Percentiles rank a stretch among this genome's conserved stretches.
Conservation (phyloP, 2,113 vertebrate genomes). For the Cyprinodon tularosa region DNA sequence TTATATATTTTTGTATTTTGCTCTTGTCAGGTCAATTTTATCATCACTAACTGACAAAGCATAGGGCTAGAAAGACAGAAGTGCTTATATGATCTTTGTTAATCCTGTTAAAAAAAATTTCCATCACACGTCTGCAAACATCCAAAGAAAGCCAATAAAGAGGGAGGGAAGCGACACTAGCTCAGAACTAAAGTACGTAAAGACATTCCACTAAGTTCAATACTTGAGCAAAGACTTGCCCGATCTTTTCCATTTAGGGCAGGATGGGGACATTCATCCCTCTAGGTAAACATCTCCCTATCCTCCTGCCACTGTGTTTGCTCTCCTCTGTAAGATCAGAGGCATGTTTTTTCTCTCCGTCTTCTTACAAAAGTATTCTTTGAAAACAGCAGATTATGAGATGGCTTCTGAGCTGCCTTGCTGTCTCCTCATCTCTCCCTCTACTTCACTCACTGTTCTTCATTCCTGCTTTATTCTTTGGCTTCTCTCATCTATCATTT, state of each 20-base stretch:
- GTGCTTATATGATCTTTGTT: too few relatives aligned
- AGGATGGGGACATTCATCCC: conserved; percentile 29
- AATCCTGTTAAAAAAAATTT: too few relatives aligned
- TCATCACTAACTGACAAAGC: too few relatives aligned
- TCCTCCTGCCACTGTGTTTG: conserved; percentile 50
- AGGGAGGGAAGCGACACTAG: too few relatives aligned
- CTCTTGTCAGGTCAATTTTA: too few relatives aligned
- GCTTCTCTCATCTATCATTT: conserved; percentile 60
- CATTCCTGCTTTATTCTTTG: conserved; percentile 57
- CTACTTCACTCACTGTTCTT: conserved; percentile 49
- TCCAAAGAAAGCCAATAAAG: too few relatives aligned
- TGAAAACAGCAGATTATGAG: conserved; percentile 75
- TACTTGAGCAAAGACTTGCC: not conserved
- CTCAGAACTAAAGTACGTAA: too few relatives aligned
- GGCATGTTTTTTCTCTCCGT: conserved; percentile 50
- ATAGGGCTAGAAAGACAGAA: too few relatives aligned
- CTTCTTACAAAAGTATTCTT: conserved; percentile 66
- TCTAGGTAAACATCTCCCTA: conserved; percentile 11
- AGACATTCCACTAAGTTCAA: too few relatives aligned
- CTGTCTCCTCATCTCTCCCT: conserved; percentile 59
- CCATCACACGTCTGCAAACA: too few relatives aligned
- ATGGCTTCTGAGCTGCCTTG: conserved; percentile 67
- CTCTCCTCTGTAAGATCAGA: conserved; percentile 40
- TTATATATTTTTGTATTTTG: too few relatives aligned
- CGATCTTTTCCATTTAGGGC: conserved; percentile 26